A percentile compares a stretch with the other conserved stretches of the same genome.
These are phyloP conservation scores for Onychomys torridus DNA, from an alignment of 2,797 vertebrate species.

Conservation along the genomic window DNA sequence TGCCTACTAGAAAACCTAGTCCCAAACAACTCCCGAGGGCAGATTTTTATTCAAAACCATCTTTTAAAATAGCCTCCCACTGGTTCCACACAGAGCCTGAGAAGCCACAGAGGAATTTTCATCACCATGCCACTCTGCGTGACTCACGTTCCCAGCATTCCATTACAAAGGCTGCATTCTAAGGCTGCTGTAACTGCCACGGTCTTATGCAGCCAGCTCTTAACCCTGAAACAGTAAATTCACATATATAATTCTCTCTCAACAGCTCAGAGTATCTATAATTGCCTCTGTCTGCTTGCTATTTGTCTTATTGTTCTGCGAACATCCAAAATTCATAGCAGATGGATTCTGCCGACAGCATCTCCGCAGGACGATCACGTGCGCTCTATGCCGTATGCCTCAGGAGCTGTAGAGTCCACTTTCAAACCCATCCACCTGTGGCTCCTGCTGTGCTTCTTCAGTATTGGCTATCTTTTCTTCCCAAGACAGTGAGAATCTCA, in stretches of 20 bases:
- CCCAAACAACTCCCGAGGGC: background rate
- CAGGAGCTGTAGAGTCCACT: background rate
- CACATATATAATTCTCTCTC: slow-evolving; percentile 32
- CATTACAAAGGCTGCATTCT: background rate
- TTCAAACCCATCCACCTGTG: slow-evolving; percentile 22
- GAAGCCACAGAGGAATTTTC: background rate
- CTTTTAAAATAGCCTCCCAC: slow-evolving; percentile 53
- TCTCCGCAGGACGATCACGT: background rate
- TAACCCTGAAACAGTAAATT: slow-evolving; percentile 50
- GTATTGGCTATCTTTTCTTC: background rate
- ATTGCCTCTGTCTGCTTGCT: slow-evolving; percentile 22
- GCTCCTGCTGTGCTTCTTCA: background rate
- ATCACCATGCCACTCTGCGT: background rate
- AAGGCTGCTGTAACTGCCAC: background rate
- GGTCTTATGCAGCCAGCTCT: background rate
- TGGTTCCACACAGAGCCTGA: background rate
- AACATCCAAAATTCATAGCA: background rate
- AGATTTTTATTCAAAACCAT: slow-evolving; percentile 17
- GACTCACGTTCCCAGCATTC: background rate
- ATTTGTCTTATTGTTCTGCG: slow-evolving; percentile 24
- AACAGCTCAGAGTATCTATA: slow-evolving; percentile 11
- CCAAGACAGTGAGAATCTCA: background rate
- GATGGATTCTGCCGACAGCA: background rate
- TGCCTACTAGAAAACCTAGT: slow-evolving; percentile 21
- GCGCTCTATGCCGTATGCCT: background rate